These are phyloP conservation scores for Agrochola lychnidis DNA, from an alignment of 2,888 invertebrate species.

Conservation along the genomic window DNA sequence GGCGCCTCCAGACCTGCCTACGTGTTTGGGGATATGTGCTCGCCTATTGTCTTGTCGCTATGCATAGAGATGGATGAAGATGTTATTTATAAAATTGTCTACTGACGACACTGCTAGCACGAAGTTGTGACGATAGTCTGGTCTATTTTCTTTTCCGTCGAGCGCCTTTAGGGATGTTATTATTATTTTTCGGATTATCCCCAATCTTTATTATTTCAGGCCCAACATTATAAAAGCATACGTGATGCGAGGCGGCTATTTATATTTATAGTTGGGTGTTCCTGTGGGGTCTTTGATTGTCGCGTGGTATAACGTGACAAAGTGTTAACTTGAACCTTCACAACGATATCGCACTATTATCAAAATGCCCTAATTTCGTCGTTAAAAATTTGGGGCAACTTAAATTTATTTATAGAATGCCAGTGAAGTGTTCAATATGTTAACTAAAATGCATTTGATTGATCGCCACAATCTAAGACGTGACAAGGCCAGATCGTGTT, in stretches of 20 bases:
- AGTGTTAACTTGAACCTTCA: constrained; percentile 65
- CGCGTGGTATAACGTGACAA: not conserved
- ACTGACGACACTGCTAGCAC: constrained; percentile 11
- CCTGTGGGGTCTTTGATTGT: constrained; percentile 26
- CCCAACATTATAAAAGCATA: not conserved
- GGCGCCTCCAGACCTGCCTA: constrained; percentile 76
- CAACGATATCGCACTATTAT: constrained; percentile 66
- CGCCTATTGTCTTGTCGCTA: constrained; percentile 65
- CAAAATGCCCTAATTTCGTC: constrained; percentile 74
- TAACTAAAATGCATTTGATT: constrained; percentile 76
- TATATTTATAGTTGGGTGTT: constrained; percentile 28
- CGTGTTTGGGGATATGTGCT: constrained; percentile 73
- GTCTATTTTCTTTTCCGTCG: not conserved
- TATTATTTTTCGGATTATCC: not conserved
- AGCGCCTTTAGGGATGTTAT: too few relatives aligned
- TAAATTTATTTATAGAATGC: constrained; percentile 73
- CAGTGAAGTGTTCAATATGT: constrained; percentile 69
- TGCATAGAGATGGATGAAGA: constrained; percentile 55
- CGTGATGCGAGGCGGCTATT: constrained; percentile 15
- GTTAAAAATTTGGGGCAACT: constrained; percentile 72
- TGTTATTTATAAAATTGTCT: constrained; percentile 49
- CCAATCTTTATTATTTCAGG: not conserved
- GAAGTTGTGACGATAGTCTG: not conserved
- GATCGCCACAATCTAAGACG: constrained; percentile 77
- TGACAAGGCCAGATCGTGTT: constrained; percentile 84